A percentile compares a stretch with the other conserved stretches of the same genome.
Evolutionary conservation across 2,888 invertebrate genomes (phyloP).

Genomic region (Sarcophaga caerulescens): DNA sequence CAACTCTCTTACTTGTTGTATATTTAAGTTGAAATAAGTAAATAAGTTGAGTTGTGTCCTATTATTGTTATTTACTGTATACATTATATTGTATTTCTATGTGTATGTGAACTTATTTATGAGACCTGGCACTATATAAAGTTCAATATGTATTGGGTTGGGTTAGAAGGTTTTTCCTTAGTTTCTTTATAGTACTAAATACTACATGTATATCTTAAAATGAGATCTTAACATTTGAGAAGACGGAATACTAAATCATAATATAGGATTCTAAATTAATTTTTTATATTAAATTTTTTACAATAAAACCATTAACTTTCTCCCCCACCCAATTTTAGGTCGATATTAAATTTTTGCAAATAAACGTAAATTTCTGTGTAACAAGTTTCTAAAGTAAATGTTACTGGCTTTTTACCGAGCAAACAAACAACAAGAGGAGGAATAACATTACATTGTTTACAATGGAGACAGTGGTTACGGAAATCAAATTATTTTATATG

Average conservation of each 20-base stretch:
- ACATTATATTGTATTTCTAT: not conserved
- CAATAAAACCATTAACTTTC: not conserved
- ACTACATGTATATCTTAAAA: no score
- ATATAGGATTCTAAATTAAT: not conserved
- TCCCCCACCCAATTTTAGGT: not conserved
- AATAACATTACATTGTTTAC: constrained; percentile 29
- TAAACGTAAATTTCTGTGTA: constrained; percentile 19
- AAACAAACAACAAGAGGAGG: constrained; percentile 22
- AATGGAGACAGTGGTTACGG: not conserved
- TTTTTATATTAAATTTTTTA: not conserved
- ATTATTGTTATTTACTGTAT: constrained; percentile 5
- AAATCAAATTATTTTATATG: no score
- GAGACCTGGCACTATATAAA: not conserved
- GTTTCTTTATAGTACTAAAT: no score
- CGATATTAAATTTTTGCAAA: not conserved
- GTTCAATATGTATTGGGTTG: constrained; percentile 7
- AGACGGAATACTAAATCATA: no score
- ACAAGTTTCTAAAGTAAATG: constrained; percentile 29
- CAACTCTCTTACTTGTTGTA: not conserved
- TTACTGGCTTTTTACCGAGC: constrained; percentile 4
- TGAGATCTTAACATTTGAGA: no score
- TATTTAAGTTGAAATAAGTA: not conserved
- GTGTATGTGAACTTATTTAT: not conserved
- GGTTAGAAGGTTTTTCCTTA: not conserved
- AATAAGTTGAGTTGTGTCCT: not conserved